Evolutionary conservation across 2,888 invertebrate species (phyloP).

Genomic region (Lithophane semibrunnea): DNA sequence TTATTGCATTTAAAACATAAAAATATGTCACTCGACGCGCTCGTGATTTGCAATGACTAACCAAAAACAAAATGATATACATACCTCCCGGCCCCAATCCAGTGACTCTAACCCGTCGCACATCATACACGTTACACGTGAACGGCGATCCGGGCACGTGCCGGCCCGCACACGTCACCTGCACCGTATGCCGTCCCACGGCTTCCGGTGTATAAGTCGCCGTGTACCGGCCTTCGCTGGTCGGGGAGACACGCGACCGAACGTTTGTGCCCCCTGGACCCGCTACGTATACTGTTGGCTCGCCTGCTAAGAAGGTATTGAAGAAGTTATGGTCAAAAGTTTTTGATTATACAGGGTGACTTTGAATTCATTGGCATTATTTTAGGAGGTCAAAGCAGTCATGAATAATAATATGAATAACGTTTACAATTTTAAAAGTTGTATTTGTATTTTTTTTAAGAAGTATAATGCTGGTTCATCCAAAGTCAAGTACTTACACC

Average conservation of each 20-base stretch:
- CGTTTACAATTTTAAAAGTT: no score
- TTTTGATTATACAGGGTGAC: neutral
- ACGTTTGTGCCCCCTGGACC: constrained; percentile 96
- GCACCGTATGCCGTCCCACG: constrained; percentile 96
- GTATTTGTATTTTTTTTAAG: neutral
- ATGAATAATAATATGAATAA: no score
- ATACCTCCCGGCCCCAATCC: constrained; percentile 90
- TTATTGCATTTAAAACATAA: no score
- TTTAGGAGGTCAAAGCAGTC: neutral
- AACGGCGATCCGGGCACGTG: constrained; percentile 97
- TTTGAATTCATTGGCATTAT: neutral
- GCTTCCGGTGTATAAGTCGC: constrained; percentile 95
- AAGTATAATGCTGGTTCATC: neutral
- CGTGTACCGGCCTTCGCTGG: constrained; percentile 93
- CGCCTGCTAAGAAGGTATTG: constrained; percentile 83
- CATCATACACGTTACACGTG: constrained; percentile 98
- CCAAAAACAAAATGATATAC: constrained; percentile 14
- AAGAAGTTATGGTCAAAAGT: no score
- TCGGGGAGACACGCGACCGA: constrained; percentile 92
- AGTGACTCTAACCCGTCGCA: constrained; percentile 94
- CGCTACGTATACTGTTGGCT: constrained; percentile 93
- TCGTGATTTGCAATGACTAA: neutral
- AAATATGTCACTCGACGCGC: no score
- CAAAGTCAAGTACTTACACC: neutral
- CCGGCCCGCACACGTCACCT: constrained; percentile 95